Evolutionary conservation across 1,140 invertebrate species (phyloP), one percentile per base, ranked within the genome.

Genomic region (Plectrocnemia conspersa): DNA sequence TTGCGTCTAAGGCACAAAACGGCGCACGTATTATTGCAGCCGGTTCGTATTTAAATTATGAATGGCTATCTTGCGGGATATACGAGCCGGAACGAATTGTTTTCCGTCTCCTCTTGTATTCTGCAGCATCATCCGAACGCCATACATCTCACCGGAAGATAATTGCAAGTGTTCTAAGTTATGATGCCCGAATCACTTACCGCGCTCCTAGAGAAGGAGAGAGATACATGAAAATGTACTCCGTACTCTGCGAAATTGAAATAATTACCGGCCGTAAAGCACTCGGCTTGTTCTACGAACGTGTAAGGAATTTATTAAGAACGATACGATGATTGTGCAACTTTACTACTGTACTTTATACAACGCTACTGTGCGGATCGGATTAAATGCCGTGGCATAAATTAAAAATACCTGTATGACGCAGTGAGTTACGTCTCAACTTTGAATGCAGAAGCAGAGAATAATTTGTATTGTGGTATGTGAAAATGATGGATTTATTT

Each of bases 101-200:
- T 25, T 15, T 9, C 44, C 22, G 19, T 19, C 5, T 44, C 6
- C 22, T 44, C 5, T 44, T 47, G 19, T 47, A 5, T 47, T 25
- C 22, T 25, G 44, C 44, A 25, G 23, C 23, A 27, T 47, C 44
- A 47, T 47, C 27, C 44, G 15, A 24, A 10, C 27, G 11, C 44
- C 44, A 47, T 47, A 47, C 19, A 47, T 47, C 19, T 47, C 27
- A 24, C 27, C 18, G 44, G 35, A 47, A 25, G 27, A 47, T 47
- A 25, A 29, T 25, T 47, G 44, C 44, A 47, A 25, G 22, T 47
- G 44, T 22, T 47, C n/a, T 15, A 24, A 47, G 44, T 47, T 38
- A 38, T 38, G 35, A 38, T 38, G 35, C 35, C 35, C 35, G 15
- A 16, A 38, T 38, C 35, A 38, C 35, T 38, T 38, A 38, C 7